Base-by-base conservation (phyloP, 2,797 vertebrate genomes). In the Rhyacichthys aspro region DNA sequence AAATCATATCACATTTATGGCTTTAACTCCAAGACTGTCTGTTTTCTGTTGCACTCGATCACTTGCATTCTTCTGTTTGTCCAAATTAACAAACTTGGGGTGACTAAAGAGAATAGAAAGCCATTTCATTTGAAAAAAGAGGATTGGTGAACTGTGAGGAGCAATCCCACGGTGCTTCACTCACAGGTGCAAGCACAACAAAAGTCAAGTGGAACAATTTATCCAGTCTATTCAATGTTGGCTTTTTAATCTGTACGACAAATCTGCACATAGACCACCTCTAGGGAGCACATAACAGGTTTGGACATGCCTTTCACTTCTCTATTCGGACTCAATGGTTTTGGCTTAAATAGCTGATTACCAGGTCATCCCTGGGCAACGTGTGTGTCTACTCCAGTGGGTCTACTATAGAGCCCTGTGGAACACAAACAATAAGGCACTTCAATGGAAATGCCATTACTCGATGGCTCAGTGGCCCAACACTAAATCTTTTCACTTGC, bases 341-440 rank as follows among this genome's bases (percentile, higher is more conserved):
- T 93, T 94, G 91, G 93, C 94, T 94, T 95, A 96, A 95, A 95
- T 92, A 93, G 94, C 92, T 94, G 95, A 96, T 96, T 97, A 98
- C 96, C 93, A 93, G 94, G 94, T 96, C 95, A 95, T 92, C 93
- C 92, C 93, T 92, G 92, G 93, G 93, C 92, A 93, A 93, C 95
- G 95, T 97, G 95, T 97, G 94, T 93, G 91, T 93, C 90, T 86
- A 47, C 70, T 72, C 74, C 28, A 85, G 76, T 70, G 69, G 90
- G 90, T 89, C 92, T 86, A 83, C 92, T 85, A 93, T 85, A 78
- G 83, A 86, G 75, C 70, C 70, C 66, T 77, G 71, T 59, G 63
- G 78, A 73, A 91, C 89, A 89, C 90, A 86, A 72, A 90, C 86
- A 90, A 90, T 83, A 77, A 85, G 66, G 58, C 64, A 10, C 45